A percentile compares a stretch with the other conserved stretches of the same genome.
Conservation (phyloP, 2,888 invertebrate genomes). For the Isotomurus palustris region DNA sequence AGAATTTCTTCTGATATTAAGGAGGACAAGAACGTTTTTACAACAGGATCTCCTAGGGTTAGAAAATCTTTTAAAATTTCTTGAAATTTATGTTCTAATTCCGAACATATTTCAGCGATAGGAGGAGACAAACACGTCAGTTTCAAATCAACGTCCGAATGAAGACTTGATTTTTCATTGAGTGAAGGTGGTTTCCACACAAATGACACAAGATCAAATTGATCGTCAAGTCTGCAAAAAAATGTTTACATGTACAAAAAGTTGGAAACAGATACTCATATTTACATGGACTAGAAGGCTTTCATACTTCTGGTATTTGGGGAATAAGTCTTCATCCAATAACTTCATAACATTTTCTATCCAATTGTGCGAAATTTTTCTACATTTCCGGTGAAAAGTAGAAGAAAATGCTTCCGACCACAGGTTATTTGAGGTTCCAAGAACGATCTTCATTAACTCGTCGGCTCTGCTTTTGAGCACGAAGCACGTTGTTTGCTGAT, state of each 20-base stretch:
- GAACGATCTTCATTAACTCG: constrained; percentile 38
- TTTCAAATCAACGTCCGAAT: constrained; percentile 38
- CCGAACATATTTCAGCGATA: constrained; percentile 33
- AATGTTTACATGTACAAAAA: neutral
- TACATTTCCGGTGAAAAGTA: constrained; percentile 34
- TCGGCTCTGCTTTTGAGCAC: constrained; percentile 30
- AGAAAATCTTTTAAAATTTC: constrained; percentile 32
- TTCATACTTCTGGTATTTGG: constrained; percentile 34
- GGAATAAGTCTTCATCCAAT: constrained; percentile 29
- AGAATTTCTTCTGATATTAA: constrained; percentile 24
- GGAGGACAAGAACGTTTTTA: constrained; percentile 37
- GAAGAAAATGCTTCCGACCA: constrained; percentile 41
- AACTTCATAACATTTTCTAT: constrained; percentile 21
- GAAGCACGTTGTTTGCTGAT: constrained; percentile 11
- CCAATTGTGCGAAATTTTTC: constrained; percentile 23
- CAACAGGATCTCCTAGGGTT: constrained; percentile 29
- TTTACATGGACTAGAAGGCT: neutral
- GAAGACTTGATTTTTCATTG: constrained; percentile 1
- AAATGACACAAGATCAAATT: constrained; percentile 39
- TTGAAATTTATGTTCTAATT: constrained; percentile 31
- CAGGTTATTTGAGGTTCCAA: constrained; percentile 38
- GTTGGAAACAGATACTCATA: neutral
- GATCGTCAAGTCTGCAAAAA: constrained; percentile 28
- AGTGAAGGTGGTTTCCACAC: constrained; percentile 36
- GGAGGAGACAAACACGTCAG: constrained; percentile 40